Conservation (phyloP, 1,140 invertebrate species). For the Cataglyphis hispanica region DNA sequence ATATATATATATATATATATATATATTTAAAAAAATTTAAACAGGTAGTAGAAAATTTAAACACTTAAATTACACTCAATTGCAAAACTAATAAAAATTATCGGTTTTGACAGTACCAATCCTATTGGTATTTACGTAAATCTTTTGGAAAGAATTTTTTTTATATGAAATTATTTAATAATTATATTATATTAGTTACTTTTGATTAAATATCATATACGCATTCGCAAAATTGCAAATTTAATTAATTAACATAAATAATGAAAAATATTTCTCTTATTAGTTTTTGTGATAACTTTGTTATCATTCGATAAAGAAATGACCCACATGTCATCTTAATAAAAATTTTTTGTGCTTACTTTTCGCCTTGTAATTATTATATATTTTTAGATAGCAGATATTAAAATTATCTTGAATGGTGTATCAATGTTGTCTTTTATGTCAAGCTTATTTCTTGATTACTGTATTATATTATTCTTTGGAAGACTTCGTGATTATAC, state of each 20-base stretch:
- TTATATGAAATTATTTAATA: background rate
- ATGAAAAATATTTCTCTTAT: background rate
- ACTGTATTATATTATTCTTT: constrained; percentile 26
- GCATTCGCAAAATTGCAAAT: background rate
- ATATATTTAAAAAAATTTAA: background rate
- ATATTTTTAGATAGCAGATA: background rate
- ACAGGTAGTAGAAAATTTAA: background rate
- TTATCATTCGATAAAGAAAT: background rate
- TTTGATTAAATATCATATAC: constrained; percentile 17
- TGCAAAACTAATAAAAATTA: constrained; percentile 19
- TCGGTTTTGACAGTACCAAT: background rate
- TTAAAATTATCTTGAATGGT: constrained; percentile 1
- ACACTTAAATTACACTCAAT: too few relatives aligned
- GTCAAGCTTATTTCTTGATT: constrained; percentile 6
- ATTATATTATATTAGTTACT: constrained; percentile 5
- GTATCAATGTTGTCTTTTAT: constrained; percentile 4
- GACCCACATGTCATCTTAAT: background rate
- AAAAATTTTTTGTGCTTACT: background rate
- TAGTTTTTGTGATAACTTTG: constrained; percentile 11
- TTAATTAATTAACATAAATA: background rate
- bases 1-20: constrained; percentile 7
- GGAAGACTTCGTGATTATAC: constrained; percentile 22
- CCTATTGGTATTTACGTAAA: background rate
- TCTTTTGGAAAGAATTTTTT: background rate
- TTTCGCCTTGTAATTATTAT: background rate